Evolutionary conservation across 2,113 vertebrate species (phyloP).

Genomic region (Mobula birostris): DNA sequence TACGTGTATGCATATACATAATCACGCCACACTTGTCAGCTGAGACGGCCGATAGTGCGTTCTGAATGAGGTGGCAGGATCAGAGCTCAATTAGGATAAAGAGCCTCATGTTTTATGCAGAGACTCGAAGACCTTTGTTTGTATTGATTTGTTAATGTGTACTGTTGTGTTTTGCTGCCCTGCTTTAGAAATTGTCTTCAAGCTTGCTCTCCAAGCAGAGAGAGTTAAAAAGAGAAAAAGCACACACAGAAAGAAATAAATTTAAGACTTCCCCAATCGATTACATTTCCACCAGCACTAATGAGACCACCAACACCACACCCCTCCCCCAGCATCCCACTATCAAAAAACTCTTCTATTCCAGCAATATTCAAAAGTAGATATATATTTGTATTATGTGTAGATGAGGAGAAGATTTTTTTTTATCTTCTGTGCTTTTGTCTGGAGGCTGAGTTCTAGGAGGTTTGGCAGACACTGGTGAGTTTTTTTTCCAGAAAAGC

Average conservation of each 20-base stretch:
- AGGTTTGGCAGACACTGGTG: slow-evolving; percentile 25
- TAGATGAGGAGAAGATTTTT: not conserved
- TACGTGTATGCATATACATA: slow-evolving; percentile 1
- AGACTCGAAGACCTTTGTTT: slow-evolving; percentile 14
- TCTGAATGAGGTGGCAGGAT: slow-evolving; percentile 17
- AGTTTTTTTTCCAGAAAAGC: slow-evolving; percentile 22
- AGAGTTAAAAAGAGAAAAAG: not conserved
- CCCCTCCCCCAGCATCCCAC: not conserved
- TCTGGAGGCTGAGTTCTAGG: slow-evolving; percentile 3
- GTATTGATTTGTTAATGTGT: slow-evolving; percentile 28
- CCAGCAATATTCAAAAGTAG: not conserved
- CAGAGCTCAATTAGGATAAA: slow-evolving; percentile 38
- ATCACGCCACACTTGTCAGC: slow-evolving; percentile 22
- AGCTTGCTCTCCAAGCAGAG: slow-evolving; percentile 26
- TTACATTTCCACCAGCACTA: not conserved
- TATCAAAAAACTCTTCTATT: not conserved
- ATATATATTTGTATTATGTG: slow-evolving; percentile 5
- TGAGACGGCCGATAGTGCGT: not conserved
- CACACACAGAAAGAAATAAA: slow-evolving; percentile 21
- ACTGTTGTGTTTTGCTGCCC: not conserved
- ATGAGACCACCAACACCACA: not conserved
- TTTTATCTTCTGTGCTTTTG: not conserved
- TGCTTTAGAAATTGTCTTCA: not conserved
- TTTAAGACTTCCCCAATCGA: slow-evolving; percentile 26
- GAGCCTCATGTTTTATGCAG: slow-evolving; percentile 36